Evolutionary conservation across 2,113 vertebrate species (phyloP).

Genomic region (Hippocampus abdominalis): DNA sequence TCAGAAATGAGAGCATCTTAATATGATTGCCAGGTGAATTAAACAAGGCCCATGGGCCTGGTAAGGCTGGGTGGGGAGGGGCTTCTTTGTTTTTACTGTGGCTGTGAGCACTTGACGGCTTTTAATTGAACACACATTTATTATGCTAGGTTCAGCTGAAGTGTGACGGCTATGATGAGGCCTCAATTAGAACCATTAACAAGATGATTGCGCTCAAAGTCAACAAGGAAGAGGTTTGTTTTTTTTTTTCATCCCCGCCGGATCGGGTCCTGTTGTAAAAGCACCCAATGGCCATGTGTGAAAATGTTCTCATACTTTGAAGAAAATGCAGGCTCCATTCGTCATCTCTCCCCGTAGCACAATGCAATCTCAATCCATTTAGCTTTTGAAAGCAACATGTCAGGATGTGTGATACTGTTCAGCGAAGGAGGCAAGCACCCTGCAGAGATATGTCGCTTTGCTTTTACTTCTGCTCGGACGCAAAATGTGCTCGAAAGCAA

Average conservation of each 20-base stretch:
- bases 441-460: slow-evolving; percentile 46
- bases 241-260: neutral
- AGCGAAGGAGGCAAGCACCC: slow-evolving; percentile 25
- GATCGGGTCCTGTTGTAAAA: slow-evolving; percentile 36
- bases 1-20: slow-evolving; percentile 54
- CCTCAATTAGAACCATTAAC: slow-evolving; percentile 69
- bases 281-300: slow-evolving; percentile 44
- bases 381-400: slow-evolving; percentile 41
- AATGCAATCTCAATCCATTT: slow-evolving; percentile 59
- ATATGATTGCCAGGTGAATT: slow-evolving; percentile 59
- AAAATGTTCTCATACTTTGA: slow-evolving; percentile 43
- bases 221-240: slow-evolving; percentile 14
- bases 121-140: slow-evolving; percentile 67
- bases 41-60: slow-evolving; percentile 49
- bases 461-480: slow-evolving; percentile 47
- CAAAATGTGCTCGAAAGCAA: slow-evolving; percentile 44
- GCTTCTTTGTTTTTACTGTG: slow-evolving; percentile 63
- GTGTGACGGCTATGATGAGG: slow-evolving; percentile 59
- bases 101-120: slow-evolving; percentile 54
- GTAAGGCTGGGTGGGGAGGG: neutral
- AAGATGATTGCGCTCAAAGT: slow-evolving; percentile 50
- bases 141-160: slow-evolving; percentile 61
- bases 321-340: slow-evolving; percentile 33
- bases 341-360: slow-evolving; percentile 45
- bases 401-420: slow-evolving; percentile 39